Base-by-base conservation (phyloP, 2,888 invertebrate species). In the Flexamia atlantica region DNA sequence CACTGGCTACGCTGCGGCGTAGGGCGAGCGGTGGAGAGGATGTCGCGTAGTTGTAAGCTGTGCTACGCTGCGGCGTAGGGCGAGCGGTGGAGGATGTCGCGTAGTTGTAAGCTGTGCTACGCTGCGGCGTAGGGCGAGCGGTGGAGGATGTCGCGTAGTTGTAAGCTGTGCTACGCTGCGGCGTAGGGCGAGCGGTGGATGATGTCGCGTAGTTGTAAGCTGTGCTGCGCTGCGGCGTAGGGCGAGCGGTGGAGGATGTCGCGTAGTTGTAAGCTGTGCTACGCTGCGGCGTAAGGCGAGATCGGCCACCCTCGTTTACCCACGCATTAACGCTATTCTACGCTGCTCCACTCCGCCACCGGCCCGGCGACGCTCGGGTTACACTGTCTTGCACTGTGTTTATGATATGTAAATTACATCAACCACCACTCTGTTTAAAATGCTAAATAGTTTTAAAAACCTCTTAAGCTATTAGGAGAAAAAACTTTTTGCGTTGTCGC, bases 301-400 rank as follows among this genome's bases (percentile, higher is more conserved):
- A 50, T 23, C 23, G 23, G 23, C 57, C 57, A 57, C 68, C 68
- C 64, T 53, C 68, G 68, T 23, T 57, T 57, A 57, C 57, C 68
- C 40, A 42, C 20, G 23, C 42, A 30, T 72, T 72, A 72, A 72
- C 72, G 25, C 32, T 72, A 42, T 42, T 72, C 72, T 72, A 72
- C 14, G 36, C 42, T 32, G 32, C 32, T 14, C 14, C 20, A 60
- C 60, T 60, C 68, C 68, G n/a, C n/a, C n/a, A n/a, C n/a, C n/a
- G 9, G 57, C n/a, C 2, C 5, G 17, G 50, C 4, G 50, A 14
- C 50, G 50, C 57, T 57, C 20, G 23, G 23, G 57, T 57, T 57
- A 57, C 57, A 57, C 9, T n/a, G n/a, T n/a, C 57, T 23, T 12
- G 20, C 57, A 5, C 50, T 17, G 50, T 50, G 50, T 50, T 50